Base-by-base conservation (phyloP, 2,113 vertebrate species). In the Salvator merianae region DNA sequence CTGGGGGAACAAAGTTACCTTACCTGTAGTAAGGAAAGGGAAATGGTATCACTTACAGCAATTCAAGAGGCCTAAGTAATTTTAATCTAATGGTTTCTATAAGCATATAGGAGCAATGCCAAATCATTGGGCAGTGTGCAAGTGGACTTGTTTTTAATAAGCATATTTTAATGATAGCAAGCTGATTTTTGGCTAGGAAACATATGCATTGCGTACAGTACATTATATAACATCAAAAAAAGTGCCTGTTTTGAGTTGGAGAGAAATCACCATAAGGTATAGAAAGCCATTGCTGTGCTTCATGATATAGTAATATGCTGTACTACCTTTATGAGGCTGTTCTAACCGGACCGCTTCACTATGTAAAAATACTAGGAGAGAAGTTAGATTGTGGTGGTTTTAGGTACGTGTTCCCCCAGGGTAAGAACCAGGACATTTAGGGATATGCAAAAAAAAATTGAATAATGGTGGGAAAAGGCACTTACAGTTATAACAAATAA, bases 101-200 rank as follows among this genome's bases (percentile, higher is more conserved):
- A 92, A 95, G 92, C 95, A 92, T 93, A 92, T 95, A 94, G 79
- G 93, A 89, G 94, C 90, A 93, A 91, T 90, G 83, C 91, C 92
- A 94, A 93, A 66, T 94, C 92, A 75, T 91, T 94, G 94, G 94
- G 94, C 94, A 94, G 91, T 90, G 88, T 90, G 87, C 92, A 86
- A 8, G 89, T 91, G 95, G 94, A 16, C 93, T 92, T 76, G 63
- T 89, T 88, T 90, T 84, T 90, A 93, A 88, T 88, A 4, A 85
- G 88, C 88, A 85, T 79, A 92, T 87, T 92, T 91, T 94, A 66
- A 65, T 32, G 13, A 83, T 88, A 91, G 87, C 90, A 91, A 90
- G 90, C 87, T 87, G 77, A 84, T 89, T 84, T 77, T 55, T 22
- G 5, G 3, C 10, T 75, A 32, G 69, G 47, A 16, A 59, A 20